These are phyloP conservation scores for Copidosoma floridanum DNA, from an alignment of 1,140 invertebrate genomes.

Conservation along the genomic window DNA sequence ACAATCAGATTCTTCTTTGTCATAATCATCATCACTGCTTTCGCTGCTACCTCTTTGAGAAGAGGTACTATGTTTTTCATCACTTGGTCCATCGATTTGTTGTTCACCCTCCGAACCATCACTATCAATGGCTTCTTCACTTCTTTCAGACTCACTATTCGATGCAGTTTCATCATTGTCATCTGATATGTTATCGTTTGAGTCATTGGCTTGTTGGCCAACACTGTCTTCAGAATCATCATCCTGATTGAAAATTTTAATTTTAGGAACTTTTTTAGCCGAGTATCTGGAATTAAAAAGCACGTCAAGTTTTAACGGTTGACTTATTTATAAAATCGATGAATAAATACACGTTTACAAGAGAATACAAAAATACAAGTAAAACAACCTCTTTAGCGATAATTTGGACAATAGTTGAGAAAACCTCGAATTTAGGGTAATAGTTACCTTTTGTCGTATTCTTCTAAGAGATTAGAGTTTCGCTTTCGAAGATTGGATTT, in stretches of 20 bases:
- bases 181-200: too few relatives aligned
- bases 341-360: too few relatives aligned
- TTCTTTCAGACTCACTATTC: background rate
- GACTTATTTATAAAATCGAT: too few relatives aligned
- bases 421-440: too few relatives aligned
- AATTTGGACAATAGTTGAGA: too few relatives aligned
- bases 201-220: constrained; percentile 17
- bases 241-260: constrained; percentile 49
- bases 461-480: constrained; percentile 66
- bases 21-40: background rate
- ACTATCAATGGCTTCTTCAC: too few relatives aligned
- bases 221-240: constrained; percentile 35
- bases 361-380: too few relatives aligned
- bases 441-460: constrained; percentile 61
- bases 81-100: too few relatives aligned
- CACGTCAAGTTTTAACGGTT: background rate
- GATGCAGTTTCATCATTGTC: constrained; percentile 8
- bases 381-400: too few relatives aligned
- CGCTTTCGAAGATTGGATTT: constrained; percentile 64
- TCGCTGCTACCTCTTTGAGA: too few relatives aligned
- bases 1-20: constrained; percentile 20
- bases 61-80: too few relatives aligned
- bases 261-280: constrained; percentile 66
- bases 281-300: constrained; percentile 60
- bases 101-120: too few relatives aligned